phyloP scores from a whole-genome alignment of 2,888 invertebrate genomes.

The Tiphia femorata region DNA sequence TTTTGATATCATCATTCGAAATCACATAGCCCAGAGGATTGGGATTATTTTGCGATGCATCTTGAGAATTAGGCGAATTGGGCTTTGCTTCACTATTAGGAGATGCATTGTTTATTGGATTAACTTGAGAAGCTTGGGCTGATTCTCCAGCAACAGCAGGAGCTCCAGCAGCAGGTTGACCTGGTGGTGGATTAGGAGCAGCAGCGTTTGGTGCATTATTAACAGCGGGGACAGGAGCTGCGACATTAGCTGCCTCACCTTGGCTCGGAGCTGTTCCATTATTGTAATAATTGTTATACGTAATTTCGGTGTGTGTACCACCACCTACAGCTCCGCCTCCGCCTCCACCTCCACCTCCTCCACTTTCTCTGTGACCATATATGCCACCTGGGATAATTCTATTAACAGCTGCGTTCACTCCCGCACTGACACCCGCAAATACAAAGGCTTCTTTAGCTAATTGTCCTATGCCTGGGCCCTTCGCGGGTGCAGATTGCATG shows the following conservation, averaged over 20 bases:
- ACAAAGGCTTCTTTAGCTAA: slow-evolving; percentile 66
- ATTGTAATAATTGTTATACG: slow-evolving; percentile 65
- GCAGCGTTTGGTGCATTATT: slow-evolving; percentile 1
- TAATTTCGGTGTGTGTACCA: slow-evolving; percentile 56
- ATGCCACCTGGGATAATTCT: slow-evolving; percentile 58
- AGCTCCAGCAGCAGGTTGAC: slow-evolving; percentile 19
- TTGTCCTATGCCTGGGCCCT: slow-evolving; percentile 63
- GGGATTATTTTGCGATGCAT: slow-evolving; percentile 31
- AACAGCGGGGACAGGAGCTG: slow-evolving; percentile 24
- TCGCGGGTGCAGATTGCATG: slow-evolving; percentile 43
- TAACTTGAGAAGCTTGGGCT: slow-evolving; percentile 14
- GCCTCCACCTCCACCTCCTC: slow-evolving; percentile 46
- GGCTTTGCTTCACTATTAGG: neutral
- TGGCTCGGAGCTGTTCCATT: slow-evolving; percentile 50
- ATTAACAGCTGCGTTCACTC: slow-evolving; percentile 65
- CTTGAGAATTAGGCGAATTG: slow-evolving; percentile 18
- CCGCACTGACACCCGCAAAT: slow-evolving; percentile 63
- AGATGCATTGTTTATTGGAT: slow-evolving; percentile 9
- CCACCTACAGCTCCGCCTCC: slow-evolving; percentile 10
- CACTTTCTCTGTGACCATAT: slow-evolving; percentile 32
- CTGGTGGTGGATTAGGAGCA: slow-evolving; percentile 11
- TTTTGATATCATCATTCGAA: slow-evolving; percentile 76
- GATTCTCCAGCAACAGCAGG: slow-evolving; percentile 21
- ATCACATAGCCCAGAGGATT: slow-evolving; percentile 65
- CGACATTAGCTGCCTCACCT: slow-evolving; percentile 17